A percentile compares a stretch with the other conserved stretches of the same genome.
Evolutionary conservation across 2,797 vertebrate genomes (phyloP).

Genomic region (Takifugu ocellatus): DNA sequence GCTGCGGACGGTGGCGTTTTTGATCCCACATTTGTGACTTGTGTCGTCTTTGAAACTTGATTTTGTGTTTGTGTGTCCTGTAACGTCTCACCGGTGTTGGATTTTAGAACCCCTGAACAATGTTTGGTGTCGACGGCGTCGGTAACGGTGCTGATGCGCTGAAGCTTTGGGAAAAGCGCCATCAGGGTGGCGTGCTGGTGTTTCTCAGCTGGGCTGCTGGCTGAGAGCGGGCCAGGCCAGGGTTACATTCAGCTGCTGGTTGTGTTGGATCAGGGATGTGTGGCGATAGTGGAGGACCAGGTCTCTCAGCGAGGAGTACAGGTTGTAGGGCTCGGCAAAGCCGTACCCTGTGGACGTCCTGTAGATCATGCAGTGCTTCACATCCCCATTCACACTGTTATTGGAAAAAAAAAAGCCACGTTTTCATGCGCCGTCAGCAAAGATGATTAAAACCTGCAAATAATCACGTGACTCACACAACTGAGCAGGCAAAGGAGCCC

Average conservation of each 20-base stretch:
- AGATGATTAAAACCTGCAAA: neutral
- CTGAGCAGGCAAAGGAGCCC: constrained; percentile 90
- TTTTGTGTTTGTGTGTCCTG: constrained; percentile 10
- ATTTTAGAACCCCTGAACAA: constrained; percentile 8
- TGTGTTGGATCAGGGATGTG: constrained; percentile 91
- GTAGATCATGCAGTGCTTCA: constrained; percentile 94
- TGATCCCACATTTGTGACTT: too few species aligned
- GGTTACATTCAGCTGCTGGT: constrained; percentile 90
- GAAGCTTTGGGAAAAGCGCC: constrained; percentile 46
- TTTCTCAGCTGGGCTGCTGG: constrained; percentile 67
- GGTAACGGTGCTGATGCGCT: constrained; percentile 18
- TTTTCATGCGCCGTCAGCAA: neutral
- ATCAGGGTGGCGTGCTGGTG: constrained; percentile 47
- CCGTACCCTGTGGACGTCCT: constrained; percentile 86
- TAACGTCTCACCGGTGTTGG: constrained; percentile 16
- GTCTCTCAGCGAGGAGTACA: constrained; percentile 86
- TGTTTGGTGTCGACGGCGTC: constrained; percentile 13
- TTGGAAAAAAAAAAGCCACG: constrained; percentile 2
- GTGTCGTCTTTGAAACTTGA: too few species aligned
- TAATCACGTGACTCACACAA: constrained; percentile 82
- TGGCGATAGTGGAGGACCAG: constrained; percentile 91
- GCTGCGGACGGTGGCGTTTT: too few species aligned
- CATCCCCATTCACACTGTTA: constrained; percentile 84
- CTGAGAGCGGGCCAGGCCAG: constrained; percentile 86
- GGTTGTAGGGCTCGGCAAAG: constrained; percentile 92